Base-by-base conservation (phyloP, 2,113 vertebrate genomes). In the Lutjanus erythropterus region DNA sequence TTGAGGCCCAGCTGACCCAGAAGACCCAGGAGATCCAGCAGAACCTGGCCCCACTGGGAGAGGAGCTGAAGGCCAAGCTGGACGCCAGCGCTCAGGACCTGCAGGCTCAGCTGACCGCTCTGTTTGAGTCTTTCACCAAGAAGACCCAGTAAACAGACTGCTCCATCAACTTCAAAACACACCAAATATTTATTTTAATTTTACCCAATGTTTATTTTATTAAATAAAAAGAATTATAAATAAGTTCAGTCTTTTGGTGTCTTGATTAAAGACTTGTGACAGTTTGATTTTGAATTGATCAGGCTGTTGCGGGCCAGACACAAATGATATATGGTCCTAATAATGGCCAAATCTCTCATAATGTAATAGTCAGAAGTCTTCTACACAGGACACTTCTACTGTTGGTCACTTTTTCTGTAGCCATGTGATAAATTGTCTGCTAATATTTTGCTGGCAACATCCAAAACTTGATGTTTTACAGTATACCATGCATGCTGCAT, bases 71-170 rank as follows among this genome's bases (percentile, higher is more conserved):
- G 35, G 69, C 65, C 62, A 86, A 80, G 42, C 46, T 94, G 60
- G 73, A 89, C 16, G 47, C 85, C 21, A 75, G 84, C 3, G 6
- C 74, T 7, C 84, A 93, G 71, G 72, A 77, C 49, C 75, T 94
- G 78, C 87, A 88, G 83, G 42, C 14, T 33, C 75, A 80, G 66
- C 75, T 91, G 25, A 25, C 18, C 0, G 25, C 75, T 6, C 73
- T 91, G 33, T 94, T 93, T 94, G 29, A 75, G 18, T 71, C 84
- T 23, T 91, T 93, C 75, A 66, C 58, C 2, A 81, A 92, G 82
- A 46, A 62, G 46, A 46, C 31, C 52, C 88, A 92, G 85, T 92
- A 85, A 84, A 80, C 1, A 8, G 39, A 85, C 66, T 65, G n/a
- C 79, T 42, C 62, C 9, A 4, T 59, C 1, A 84, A 79, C 33